Evolutionary conservation across 37 sponge, comb jelly and placozoan genomes (phyloP).

Genomic region (Tethya wilhelma): DNA sequence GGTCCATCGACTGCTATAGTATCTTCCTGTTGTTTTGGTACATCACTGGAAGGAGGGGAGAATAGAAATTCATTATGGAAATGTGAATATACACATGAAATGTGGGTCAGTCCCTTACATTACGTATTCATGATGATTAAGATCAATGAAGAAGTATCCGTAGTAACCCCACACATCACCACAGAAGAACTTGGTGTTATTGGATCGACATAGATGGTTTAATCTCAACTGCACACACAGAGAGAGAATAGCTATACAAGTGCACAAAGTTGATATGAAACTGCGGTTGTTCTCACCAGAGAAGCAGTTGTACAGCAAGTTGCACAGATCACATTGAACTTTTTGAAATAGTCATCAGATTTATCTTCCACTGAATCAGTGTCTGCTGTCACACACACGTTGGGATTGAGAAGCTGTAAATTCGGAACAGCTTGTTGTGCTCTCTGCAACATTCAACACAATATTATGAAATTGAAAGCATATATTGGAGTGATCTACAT

Average conservation of each 20-base stretch:
- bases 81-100: too few relatives aligned
- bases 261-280: background rate
- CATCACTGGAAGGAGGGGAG: slow-evolving; percentile 4
- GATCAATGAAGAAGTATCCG: slow-evolving; percentile 92
- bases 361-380: slow-evolving; percentile 52
- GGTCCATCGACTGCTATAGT: slow-evolving; percentile 17
- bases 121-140: slow-evolving; percentile 61
- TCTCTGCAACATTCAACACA: slow-evolving; percentile 31
- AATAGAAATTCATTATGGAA: background rate
- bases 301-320: slow-evolving; percentile 27
- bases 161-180: slow-evolving; percentile 94
- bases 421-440: slow-evolving; percentile 64
- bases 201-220: slow-evolving; percentile 73
- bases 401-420: slow-evolving; percentile 79
- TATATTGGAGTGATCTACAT: slow-evolving; percentile 19
- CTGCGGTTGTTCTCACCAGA: slow-evolving; percentile 34
- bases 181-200: slow-evolving; percentile 81
- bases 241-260: background rate
- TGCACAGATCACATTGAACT: slow-evolving; percentile 78
- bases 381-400: slow-evolving; percentile 65
- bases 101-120: too few relatives aligned
- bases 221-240: slow-evolving; percentile 45
- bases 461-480: background rate
- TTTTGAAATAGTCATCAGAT: slow-evolving; percentile 66
- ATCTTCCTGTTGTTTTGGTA: slow-evolving; percentile 7